A percentile compares a stretch with the other conserved stretches of the same genome.
phyloP scores from a whole-genome alignment of 2,113 vertebrate species.

The Burhinus bistriatus region DNA sequence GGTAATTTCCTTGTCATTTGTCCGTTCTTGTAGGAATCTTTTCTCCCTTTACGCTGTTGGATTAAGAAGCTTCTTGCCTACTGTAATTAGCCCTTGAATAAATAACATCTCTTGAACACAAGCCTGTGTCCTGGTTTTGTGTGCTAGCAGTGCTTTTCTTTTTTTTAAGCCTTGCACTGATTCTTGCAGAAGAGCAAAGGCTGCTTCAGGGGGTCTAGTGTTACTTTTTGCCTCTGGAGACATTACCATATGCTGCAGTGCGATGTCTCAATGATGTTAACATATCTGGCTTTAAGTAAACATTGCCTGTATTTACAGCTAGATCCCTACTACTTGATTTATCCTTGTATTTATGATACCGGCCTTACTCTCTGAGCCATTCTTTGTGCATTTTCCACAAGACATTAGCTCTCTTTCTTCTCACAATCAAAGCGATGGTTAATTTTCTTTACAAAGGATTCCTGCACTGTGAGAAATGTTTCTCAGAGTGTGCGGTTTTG shows the following conservation, averaged over 20 bases:
- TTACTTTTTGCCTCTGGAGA: not conserved
- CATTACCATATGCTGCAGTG: not conserved
- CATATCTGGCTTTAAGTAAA: not conserved
- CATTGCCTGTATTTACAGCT: not conserved
- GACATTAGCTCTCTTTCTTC: not conserved
- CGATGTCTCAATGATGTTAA: not conserved
- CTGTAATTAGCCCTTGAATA: not conserved
- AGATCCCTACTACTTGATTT: not conserved
- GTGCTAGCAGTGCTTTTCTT: not conserved
- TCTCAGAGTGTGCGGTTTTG: not conserved
- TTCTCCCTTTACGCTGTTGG: not conserved
- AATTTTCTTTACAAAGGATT: constrained; percentile 1
- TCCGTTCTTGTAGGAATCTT: not conserved
- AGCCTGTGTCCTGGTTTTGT: not conserved
- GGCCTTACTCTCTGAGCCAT: not conserved
- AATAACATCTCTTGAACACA: not conserved
- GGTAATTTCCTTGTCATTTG: not conserved
- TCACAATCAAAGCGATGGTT: not conserved
- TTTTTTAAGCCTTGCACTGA: not conserved
- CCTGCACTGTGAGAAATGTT: constrained; percentile 36
- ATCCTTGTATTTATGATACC: not conserved
- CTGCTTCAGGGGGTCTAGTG: not conserved
- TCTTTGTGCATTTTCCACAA: not conserved
- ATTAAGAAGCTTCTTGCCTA: not conserved
- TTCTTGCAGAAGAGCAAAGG: not conserved